phyloP scores from a whole-genome alignment of 2,888 invertebrate species.

The Epistrophe eligans region DNA sequence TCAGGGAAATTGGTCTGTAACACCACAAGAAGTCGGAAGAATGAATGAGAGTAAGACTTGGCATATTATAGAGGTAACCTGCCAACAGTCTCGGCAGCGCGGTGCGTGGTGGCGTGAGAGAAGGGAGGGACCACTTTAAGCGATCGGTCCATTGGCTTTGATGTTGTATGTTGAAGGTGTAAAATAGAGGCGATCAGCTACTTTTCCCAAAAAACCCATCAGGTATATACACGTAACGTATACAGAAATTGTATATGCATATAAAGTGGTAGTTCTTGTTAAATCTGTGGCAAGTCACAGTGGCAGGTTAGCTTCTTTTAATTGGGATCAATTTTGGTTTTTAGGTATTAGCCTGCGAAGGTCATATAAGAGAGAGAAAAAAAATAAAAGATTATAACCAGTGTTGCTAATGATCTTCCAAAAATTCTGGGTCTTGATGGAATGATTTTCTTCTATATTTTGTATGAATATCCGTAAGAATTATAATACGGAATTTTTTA shows the following conservation, averaged over 20 bases:
- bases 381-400: conserved; percentile 21
- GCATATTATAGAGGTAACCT: conserved; percentile 9
- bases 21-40: conserved; percentile 64
- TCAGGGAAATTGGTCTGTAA: conserved; percentile 73
- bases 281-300: conserved; percentile 42
- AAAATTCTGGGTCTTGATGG: background rate
- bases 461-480: too few species aligned
- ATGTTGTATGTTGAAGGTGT: conserved; percentile 73
- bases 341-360: conserved; percentile 48
- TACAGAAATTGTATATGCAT: background rate
- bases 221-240: conserved; percentile 46
- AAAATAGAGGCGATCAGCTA: conserved; percentile 75
- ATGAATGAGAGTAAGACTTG: conserved; percentile 35
- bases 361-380: conserved; percentile 15
- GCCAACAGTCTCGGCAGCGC: background rate
- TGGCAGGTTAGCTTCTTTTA: conserved; percentile 73
- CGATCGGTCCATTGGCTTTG: conserved; percentile 57
- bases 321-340: conserved; percentile 72
- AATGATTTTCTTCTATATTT: background rate
- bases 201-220: conserved; percentile 39
- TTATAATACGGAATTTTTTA: too few species aligned
- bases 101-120: conserved; percentile 18
- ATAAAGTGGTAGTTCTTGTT: conserved; percentile 10
- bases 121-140: conserved; percentile 18
- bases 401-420: background rate